A percentile compares a stretch with the other conserved stretches of the same genome.
Conservation (phyloP, 2,888 invertebrate species). For the Pristionchus maxplancki region DNA sequence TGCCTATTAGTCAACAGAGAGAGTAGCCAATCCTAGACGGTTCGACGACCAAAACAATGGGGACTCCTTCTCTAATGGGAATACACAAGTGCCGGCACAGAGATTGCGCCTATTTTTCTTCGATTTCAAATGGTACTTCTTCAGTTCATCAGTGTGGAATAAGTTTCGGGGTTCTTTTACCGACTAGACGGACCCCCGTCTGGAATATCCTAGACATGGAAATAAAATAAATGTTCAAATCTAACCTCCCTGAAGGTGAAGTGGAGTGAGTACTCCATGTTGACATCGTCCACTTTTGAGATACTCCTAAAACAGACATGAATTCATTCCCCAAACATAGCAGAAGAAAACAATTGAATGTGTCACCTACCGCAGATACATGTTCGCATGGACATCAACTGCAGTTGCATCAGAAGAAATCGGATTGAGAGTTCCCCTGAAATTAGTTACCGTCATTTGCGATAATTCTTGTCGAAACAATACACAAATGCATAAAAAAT, state of each 20-base stretch:
- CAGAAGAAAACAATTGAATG: neutral
- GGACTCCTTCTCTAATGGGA: neutral
- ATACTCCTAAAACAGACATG: constrained; percentile 63
- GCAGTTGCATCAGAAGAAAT: constrained; percentile 55
- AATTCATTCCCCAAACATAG: no score
- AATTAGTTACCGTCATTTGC: neutral
- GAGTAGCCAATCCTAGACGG: neutral
- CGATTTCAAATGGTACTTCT: no score
- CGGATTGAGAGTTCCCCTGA: constrained; percentile 40
- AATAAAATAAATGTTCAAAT: neutral
- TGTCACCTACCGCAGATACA: constrained; percentile 70
- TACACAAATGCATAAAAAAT: no score
- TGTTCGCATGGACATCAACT: constrained; percentile 65
- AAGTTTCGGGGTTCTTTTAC: neutral
- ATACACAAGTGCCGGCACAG: neutral
- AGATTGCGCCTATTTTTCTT: neutral
- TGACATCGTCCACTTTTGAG: constrained; percentile 73
- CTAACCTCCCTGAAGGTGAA: constrained; percentile 87
- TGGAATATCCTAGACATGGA: neutral
- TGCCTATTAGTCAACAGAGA: neutral
- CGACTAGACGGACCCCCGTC: neutral
- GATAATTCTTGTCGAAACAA: no score
- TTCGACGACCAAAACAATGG: neutral
- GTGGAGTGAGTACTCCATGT: constrained; percentile 92
- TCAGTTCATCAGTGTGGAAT: no score